A percentile compares a stretch with the other conserved stretches of the same genome.
These are phyloP conservation scores for Thunnus albacares DNA, from an alignment of 2,797 vertebrate genomes.

Conservation along the genomic window DNA sequence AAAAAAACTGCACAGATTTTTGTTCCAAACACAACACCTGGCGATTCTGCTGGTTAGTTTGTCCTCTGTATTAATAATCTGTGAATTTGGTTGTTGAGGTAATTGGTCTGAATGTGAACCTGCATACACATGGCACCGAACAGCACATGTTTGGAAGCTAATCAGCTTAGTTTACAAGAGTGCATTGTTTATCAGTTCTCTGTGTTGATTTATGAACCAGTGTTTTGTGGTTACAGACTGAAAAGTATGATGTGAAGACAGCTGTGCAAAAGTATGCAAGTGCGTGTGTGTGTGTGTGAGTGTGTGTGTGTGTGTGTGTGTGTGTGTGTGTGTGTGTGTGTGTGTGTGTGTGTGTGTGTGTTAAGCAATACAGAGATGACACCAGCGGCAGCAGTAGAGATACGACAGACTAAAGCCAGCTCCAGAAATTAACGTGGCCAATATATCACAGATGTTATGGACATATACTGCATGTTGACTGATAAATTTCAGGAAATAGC, in stretches of 20 bases:
- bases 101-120: constrained; percentile 23
- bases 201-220: constrained; percentile 67
- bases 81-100: constrained; percentile 20
- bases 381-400: constrained; percentile 19
- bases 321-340: constrained; percentile 6
- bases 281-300: constrained; percentile 7
- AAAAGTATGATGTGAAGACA: constrained; percentile 62
- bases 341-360: neutral
- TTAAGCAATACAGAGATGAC: constrained; percentile 20
- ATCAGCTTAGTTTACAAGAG: constrained; percentile 60
- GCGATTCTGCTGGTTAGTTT: constrained; percentile 11
- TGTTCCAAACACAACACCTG: constrained; percentile 29
- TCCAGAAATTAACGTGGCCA: neutral
- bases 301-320: neutral
- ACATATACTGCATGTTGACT: neutral
- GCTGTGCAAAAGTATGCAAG: constrained; percentile 37
- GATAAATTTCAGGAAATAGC: neutral
- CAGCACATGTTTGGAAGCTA: constrained; percentile 29
- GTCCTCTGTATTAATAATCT: constrained; percentile 38
- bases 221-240: constrained; percentile 64
- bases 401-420: neutral
- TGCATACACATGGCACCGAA: constrained; percentile 8
- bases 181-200: constrained; percentile 63
- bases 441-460: neutral
- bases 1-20: constrained; percentile 22